Percentiles rank a stretch among this genome's conserved stretches.
Conservation (phyloP, 2,113 vertebrate genomes). For the Vireo altiloquus region DNA sequence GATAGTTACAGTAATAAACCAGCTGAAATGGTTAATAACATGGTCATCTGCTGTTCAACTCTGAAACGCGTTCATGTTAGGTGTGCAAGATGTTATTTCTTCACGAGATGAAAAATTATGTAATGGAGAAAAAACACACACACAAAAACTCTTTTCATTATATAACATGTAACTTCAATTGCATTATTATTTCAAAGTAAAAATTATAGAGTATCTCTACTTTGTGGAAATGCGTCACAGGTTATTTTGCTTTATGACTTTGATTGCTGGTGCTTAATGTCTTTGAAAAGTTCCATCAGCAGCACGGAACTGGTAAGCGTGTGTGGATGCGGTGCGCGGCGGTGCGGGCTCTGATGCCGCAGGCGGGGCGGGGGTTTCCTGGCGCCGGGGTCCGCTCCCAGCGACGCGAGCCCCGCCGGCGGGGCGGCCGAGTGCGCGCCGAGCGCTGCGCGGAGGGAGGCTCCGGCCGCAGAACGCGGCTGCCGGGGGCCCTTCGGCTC, state of each 20-base stretch:
- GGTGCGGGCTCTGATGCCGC: fast-evolving
- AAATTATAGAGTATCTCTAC: background rate
- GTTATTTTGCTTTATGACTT: background rate
- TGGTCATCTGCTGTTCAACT: background rate
- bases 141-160: background rate
- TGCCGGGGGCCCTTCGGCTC: fast-evolving
- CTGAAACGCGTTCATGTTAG: background rate
- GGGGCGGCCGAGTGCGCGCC: fast-evolving
- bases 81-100: background rate
- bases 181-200: background rate
- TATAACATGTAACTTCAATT: background rate
- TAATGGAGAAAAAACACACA: background rate
- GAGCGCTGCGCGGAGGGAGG: background rate
- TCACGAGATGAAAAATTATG: background rate
- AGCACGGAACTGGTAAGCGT: fast-evolving
- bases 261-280: background rate
- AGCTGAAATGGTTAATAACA: background rate
- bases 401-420: fast-evolving
- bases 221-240: background rate
- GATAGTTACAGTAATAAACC: constrained; percentile 16
- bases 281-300: background rate
- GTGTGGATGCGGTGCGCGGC: fast-evolving
- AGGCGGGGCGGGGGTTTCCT: fast-evolving
- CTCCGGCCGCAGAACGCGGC: fast-evolving
- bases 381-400: background rate